Evolutionary conservation across 2,797 vertebrate species (phyloP).

Genomic region (Loriculus beryllinus): DNA sequence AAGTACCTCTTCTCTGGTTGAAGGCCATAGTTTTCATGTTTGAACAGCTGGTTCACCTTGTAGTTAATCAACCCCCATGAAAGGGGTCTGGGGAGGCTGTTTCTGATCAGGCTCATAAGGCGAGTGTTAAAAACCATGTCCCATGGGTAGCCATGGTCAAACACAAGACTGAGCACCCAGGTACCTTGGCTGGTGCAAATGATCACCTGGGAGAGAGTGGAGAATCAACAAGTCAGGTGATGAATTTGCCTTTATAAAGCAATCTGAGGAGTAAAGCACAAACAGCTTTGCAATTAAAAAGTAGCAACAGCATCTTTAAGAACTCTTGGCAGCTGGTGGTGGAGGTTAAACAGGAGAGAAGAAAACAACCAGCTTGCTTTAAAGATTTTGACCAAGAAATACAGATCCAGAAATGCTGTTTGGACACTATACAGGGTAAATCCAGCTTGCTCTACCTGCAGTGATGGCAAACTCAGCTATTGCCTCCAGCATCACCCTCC

Average conservation of each 20-base stretch:
- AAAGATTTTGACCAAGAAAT: background rate
- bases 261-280: accelerated
- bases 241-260: background rate
- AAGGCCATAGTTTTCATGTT: slow-evolving; percentile 84
- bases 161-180: slow-evolving; percentile 82
- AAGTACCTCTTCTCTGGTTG: slow-evolving; percentile 81
- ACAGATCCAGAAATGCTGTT: background rate
- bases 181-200: slow-evolving; percentile 82
- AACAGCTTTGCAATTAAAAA: background rate
- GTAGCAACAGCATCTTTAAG: background rate
- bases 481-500: background rate
- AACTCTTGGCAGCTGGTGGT: background rate
- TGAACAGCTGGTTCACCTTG: slow-evolving; percentile 74
- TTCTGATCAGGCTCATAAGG: slow-evolving; percentile 62
- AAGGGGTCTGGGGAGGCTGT: slow-evolving; percentile 69
- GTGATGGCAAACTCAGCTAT: background rate
- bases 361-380: background rate
- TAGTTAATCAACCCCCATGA: slow-evolving; percentile 65
- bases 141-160: slow-evolving; percentile 77
- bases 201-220: slow-evolving; percentile 78
- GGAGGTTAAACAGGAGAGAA: background rate
- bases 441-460: accelerated
- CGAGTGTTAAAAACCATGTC: slow-evolving; percentile 79
- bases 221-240: background rate
- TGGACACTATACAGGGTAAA: background rate